Evolutionary conservation across 2,888 invertebrate genomes (phyloP).

Genomic region (Timema podura): DNA sequence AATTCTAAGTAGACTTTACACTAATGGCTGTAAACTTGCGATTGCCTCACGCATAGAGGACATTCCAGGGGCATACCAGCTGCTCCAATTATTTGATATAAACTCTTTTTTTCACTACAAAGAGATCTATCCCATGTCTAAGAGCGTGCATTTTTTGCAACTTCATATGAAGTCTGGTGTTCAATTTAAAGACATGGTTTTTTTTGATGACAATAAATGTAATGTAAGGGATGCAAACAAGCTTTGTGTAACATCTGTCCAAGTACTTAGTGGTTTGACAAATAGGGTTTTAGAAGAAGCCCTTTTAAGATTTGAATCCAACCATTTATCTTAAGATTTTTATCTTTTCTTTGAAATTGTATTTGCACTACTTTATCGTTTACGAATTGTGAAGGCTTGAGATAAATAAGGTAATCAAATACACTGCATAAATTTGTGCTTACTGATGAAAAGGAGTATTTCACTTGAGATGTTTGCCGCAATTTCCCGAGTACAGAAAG

Average conservation of each 20-base stretch:
- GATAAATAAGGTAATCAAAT: too few relatives aligned
- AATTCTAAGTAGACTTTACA: slow-evolving; percentile 26
- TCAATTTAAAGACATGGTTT: slow-evolving; percentile 29
- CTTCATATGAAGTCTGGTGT: slow-evolving; percentile 28
- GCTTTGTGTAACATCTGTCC: slow-evolving; percentile 35
- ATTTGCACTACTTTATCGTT: too few relatives aligned
- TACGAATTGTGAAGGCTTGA: too few relatives aligned
- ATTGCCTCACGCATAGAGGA: slow-evolving; percentile 36
- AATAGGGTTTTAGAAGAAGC: background rate
- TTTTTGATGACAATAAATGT: slow-evolving; percentile 32
- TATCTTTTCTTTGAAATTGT: too few relatives aligned
- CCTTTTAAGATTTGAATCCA: too few relatives aligned
- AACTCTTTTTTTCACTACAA: slow-evolving; percentile 34
- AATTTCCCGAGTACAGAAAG: too few relatives aligned
- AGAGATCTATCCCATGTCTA: slow-evolving; percentile 36
- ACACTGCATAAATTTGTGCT: too few relatives aligned
- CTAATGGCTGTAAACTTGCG: slow-evolving; percentile 32
- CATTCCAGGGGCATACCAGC: slow-evolving; percentile 35
- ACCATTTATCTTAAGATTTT: too few relatives aligned
- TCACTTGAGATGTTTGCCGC: too few relatives aligned
- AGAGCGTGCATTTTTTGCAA: slow-evolving; percentile 35
- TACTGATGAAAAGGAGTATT: too few relatives aligned
- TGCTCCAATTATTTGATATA: slow-evolving; percentile 35
- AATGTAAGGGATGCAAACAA: slow-evolving; percentile 31
- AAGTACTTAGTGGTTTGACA: slow-evolving; percentile 18